These are phyloP conservation scores for Trisateles emortualis DNA, from an alignment of 2,888 invertebrate genomes.

Conservation along the genomic window DNA sequence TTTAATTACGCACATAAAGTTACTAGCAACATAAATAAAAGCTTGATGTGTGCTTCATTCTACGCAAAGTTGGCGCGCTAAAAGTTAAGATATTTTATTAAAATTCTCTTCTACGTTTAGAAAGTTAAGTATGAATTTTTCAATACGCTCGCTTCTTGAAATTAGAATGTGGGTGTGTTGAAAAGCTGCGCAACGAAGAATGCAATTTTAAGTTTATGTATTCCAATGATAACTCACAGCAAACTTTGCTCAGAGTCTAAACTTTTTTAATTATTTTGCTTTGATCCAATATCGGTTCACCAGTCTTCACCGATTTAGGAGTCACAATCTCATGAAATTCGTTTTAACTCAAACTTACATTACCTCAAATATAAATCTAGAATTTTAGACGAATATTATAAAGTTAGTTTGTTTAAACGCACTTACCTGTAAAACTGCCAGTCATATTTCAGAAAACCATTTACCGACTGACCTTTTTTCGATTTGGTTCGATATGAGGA, in stretches of 20 bases:
- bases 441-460: too few relatives aligned
- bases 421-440: too few relatives aligned
- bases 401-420: too few relatives aligned
- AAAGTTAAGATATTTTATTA: constrained; percentile 27
- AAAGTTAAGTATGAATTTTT: constrained; percentile 38
- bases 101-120: constrained; percentile 25
- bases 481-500: too few relatives aligned
- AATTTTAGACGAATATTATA: too few relatives aligned
- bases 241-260: constrained; percentile 42
- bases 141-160: constrained; percentile 29
- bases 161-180: constrained; percentile 30
- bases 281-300: constrained; percentile 48
- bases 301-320: constrained; percentile 34
- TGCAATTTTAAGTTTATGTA: constrained; percentile 33
- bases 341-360: constrained; percentile 33
- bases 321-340: constrained; percentile 36
- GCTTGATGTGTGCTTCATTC: constrained; percentile 23
- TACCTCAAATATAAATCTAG: constrained; percentile 7
- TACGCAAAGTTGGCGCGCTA: constrained; percentile 26
- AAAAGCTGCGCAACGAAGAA: constrained; percentile 21
- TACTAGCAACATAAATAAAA: constrained; percentile 33
- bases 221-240: constrained; percentile 35
- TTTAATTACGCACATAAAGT: constrained; percentile 39
- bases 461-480: too few relatives aligned
- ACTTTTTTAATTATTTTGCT: constrained; percentile 62